Conservation (phyloP, 1,140 invertebrate genomes). For the Lepidurus packardi region DNA sequence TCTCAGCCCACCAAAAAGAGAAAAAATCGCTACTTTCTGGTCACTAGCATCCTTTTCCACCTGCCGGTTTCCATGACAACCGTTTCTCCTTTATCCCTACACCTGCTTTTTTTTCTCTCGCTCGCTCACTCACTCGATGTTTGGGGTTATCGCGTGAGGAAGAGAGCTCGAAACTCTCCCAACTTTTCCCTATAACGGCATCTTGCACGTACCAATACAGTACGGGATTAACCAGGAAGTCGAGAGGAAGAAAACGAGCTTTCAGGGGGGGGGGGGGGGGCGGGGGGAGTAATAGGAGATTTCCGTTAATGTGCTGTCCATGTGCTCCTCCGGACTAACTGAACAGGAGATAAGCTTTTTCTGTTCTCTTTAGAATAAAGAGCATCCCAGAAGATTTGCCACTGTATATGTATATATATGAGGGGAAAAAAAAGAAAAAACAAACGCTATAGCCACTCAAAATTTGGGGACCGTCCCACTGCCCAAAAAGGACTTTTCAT, state of each 20-base stretch:
- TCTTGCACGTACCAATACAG: background rate
- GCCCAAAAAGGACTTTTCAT: too few species aligned
- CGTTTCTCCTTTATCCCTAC: background rate
- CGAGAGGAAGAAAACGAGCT: slow-evolving; percentile 26
- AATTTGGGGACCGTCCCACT: too few species aligned
- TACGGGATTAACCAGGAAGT: background rate
- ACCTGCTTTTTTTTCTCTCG: background rate
- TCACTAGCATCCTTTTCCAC: background rate
- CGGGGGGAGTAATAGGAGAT: slow-evolving; percentile 32
- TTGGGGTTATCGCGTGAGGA: background rate
- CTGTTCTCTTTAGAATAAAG: too few species aligned
- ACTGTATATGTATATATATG: too few species aligned
- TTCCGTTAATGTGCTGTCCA: slow-evolving; percentile 4
- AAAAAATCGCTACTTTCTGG: background rate
- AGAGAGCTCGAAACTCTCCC: background rate
- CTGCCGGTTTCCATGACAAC: background rate
- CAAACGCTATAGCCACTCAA: too few species aligned
- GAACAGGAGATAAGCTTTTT: background rate
- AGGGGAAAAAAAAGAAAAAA: too few species aligned
- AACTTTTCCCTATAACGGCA: background rate
- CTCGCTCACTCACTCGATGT: background rate
- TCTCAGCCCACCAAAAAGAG: background rate
- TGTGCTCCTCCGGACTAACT: slow-evolving; percentile 2
- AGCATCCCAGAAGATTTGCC: too few species aligned
- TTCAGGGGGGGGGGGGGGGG: slow-evolving; percentile 28